Percentiles rank a stretch among this genome's conserved stretches.
Evolutionary conservation across 2,113 vertebrate species (phyloP).

Genomic region (Dicrurus megarhynchus): DNA sequence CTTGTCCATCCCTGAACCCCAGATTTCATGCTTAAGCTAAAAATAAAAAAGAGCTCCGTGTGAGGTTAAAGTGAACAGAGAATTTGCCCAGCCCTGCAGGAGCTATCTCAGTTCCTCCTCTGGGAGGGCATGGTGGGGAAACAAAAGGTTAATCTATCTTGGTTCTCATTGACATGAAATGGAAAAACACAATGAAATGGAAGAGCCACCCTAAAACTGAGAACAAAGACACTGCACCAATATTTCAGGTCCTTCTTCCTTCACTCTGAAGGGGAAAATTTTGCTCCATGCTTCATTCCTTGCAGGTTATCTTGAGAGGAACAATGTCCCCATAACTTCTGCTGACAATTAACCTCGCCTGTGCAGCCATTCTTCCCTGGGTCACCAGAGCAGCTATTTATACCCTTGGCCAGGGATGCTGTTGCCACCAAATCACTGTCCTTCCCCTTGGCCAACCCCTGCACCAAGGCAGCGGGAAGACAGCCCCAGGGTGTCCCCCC

Average conservation of each 20-base stretch:
- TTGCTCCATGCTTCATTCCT: not conserved
- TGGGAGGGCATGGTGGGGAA: not conserved
- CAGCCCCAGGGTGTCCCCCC: fast-evolving
- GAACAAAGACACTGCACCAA: conserved; percentile 27
- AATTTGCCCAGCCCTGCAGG: not conserved
- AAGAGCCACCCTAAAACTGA: not conserved
- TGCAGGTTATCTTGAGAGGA: conserved; percentile 42
- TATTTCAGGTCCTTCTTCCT: conserved; percentile 49
- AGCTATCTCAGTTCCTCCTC: not conserved
- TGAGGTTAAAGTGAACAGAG: not conserved
- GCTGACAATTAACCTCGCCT: conserved; percentile 1
- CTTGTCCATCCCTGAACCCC: not conserved
- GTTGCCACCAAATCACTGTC: not conserved
- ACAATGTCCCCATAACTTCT: conserved; percentile 39
- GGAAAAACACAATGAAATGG: conserved; percentile 7
- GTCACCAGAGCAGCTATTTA: conserved; percentile 39
- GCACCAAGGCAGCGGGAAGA: fast-evolving
- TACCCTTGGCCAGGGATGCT: not conserved
- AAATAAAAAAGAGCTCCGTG: not conserved
- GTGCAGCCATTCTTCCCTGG: not conserved
- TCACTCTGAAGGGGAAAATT: conserved; percentile 41
- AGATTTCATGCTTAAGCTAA: not conserved
- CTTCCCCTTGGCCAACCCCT: not conserved
- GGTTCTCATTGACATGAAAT: not conserved
- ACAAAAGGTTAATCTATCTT: conserved; percentile 20